These are phyloP conservation scores for Epinotia nisella DNA, from an alignment of 2,888 invertebrate species.

Conservation along the genomic window DNA sequence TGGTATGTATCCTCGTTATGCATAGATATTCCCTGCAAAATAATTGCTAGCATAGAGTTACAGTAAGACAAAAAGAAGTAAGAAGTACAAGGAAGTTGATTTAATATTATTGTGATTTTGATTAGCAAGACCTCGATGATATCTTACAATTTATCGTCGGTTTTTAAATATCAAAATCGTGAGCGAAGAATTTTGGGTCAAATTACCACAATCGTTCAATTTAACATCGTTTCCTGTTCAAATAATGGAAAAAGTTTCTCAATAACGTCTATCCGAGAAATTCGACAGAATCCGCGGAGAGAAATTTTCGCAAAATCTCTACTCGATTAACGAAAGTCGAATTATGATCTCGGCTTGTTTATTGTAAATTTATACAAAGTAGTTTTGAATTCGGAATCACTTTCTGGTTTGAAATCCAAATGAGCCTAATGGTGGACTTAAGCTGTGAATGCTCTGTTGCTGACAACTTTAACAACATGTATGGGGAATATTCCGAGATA, in stretches of 20 bases:
- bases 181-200: constrained; percentile 41
- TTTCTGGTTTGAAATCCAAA: not conserved
- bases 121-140: constrained; percentile 1
- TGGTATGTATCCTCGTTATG: no score
- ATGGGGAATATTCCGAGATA: no score
- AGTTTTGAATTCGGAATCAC: not conserved
- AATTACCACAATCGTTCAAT: constrained; percentile 54
- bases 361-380: constrained; percentile 1
- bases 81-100: not conserved
- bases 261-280: constrained; percentile 58
- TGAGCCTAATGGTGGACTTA: not conserved
- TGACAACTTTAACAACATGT: no score
- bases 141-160: constrained; percentile 18
- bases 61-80: no score
- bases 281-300: constrained; percentile 55
- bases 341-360: constrained; percentile 17
- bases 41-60: no score
- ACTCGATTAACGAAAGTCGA: constrained; percentile 41
- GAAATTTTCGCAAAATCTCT: constrained; percentile 48
- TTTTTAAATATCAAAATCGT: constrained; percentile 39
- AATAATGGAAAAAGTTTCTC: constrained; percentile 69
- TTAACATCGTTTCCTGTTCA: constrained; percentile 57
- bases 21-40: no score
- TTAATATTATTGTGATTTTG: not conserved
- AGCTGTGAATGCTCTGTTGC: not conserved